phyloP scores from a whole-genome alignment of 1,140 invertebrate genomes.

The Tenebrio molitor region DNA sequence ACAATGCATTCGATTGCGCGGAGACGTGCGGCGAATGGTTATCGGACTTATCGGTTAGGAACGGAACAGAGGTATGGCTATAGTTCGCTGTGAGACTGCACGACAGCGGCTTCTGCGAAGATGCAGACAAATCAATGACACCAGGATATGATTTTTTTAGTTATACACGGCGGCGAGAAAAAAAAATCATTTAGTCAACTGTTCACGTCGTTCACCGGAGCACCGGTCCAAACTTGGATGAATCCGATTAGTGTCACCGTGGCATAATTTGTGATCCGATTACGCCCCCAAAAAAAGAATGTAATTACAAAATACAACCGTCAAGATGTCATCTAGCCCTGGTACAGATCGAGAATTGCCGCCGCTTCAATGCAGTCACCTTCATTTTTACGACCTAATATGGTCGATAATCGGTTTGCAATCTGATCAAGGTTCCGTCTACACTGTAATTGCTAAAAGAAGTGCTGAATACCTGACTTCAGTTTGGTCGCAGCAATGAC shows the following conservation, averaged over 20 bases:
- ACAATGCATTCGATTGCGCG: constrained; percentile 12
- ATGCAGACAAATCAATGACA: background rate
- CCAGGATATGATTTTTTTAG: background rate
- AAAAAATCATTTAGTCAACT: background rate
- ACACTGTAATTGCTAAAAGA: constrained; percentile 19
- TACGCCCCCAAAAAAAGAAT: no score
- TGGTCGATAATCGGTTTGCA: background rate
- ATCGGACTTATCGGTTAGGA: constrained; percentile 24
- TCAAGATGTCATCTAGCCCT: no score
- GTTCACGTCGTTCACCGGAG: background rate
- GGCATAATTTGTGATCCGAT: background rate
- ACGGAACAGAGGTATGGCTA: constrained; percentile 6
- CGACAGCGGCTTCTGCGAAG: background rate
- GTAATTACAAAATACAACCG: no score
- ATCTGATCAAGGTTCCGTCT: constrained; percentile 12
- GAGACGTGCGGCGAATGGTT: constrained; percentile 37
- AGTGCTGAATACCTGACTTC: constrained; percentile 49
- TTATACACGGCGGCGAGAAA: background rate
- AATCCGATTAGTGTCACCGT: background rate
- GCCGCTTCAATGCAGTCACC: constrained; percentile 9
- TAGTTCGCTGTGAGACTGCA: constrained; percentile 13
- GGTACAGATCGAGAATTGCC: background rate
- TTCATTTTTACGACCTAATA: no score
- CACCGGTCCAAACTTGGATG: background rate
- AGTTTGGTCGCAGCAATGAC: constrained; percentile 47